Base-by-base conservation (phyloP, 2,113 vertebrate species). In the Okapia johnstoni region DNA sequence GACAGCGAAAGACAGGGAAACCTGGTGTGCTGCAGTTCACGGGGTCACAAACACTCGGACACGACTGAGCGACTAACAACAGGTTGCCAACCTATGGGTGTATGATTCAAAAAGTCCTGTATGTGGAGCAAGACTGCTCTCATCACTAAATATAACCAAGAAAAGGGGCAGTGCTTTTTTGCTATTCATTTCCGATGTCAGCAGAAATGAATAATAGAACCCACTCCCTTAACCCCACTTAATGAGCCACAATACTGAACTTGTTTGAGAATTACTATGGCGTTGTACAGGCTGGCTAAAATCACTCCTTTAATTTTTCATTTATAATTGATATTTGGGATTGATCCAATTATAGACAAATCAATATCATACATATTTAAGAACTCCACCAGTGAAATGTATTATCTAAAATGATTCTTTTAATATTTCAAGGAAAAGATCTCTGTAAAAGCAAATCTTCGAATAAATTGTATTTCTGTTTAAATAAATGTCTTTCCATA, bases 241-340 rank as follows among this genome's bases (percentile, higher is more conserved):
- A 93, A 76, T 33, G 50, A 90, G 46, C 43, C 76, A 52, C 83
- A 96, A 92, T 33, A 28, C 63, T 9, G 7, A 93, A 93, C 46
- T 83, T 90, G 93, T 96, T 97, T 95, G 94, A 96, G 88, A 91
- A 90, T 79, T 83, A 96, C 43, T 77, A 48, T 63, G 50, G 79
- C 30, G 30, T 94, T 87, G 21, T 48, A 83, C 80, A 90, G 46
- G 88, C 8, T 43, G 52, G 73, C 87, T 96, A 92, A 97, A 93
- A 94, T 40, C 3, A 3, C 55, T 87, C 73, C 33, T 85, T 50
- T 76, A 93, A 17, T 43, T 97, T 58, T 97, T 97, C 93, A 92
- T 96, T 97, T 89, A 95, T 80, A 94, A 81, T 66, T 91, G 54
- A 96, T 89, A 94, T 90, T 30, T 43, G 93, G 77, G 50, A 8